Percentiles rank a stretch among this genome's conserved stretches.
Conservation (phyloP, 2,797 vertebrate species). For the Megaceryle alcyon region DNA sequence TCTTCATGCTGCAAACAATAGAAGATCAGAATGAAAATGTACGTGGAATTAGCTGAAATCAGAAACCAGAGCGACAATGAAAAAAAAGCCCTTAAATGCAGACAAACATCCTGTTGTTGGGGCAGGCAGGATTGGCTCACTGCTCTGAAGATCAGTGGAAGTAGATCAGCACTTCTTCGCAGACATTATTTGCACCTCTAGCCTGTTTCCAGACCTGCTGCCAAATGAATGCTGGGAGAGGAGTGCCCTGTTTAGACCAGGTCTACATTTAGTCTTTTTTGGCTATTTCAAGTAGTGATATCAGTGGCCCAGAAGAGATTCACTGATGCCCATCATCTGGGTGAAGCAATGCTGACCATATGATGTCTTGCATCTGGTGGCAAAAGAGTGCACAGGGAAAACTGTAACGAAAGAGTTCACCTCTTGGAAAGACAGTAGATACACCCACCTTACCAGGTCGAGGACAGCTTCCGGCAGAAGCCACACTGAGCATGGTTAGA, state of each 20-base stretch:
- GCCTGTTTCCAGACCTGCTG: not conserved
- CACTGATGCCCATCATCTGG: not conserved
- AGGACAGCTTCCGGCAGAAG: not conserved
- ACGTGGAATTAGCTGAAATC: not conserved
- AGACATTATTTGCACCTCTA: not conserved
- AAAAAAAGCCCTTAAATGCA: not conserved
- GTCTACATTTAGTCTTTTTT: not conserved
- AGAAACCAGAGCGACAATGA: not conserved
- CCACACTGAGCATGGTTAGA: not conserved
- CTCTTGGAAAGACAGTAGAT: not conserved
- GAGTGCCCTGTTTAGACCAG: not conserved
- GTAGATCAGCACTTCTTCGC: not conserved
- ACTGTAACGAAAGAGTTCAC: not conserved
- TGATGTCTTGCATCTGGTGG: not conserved
- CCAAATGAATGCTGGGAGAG: not conserved
- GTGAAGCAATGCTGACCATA: not conserved
- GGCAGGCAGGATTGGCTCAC: not conserved
- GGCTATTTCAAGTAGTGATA: not conserved
- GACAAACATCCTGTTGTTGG: not conserved
- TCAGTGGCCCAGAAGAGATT: not conserved
- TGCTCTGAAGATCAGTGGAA: not conserved
- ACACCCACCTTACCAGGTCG: not conserved
- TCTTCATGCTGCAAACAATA: not conserved
- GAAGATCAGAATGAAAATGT: not conserved
- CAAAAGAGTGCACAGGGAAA: not conserved